Conservation (phyloP, 2,113 vertebrate species). For the Stigmatopora argus region DNA sequence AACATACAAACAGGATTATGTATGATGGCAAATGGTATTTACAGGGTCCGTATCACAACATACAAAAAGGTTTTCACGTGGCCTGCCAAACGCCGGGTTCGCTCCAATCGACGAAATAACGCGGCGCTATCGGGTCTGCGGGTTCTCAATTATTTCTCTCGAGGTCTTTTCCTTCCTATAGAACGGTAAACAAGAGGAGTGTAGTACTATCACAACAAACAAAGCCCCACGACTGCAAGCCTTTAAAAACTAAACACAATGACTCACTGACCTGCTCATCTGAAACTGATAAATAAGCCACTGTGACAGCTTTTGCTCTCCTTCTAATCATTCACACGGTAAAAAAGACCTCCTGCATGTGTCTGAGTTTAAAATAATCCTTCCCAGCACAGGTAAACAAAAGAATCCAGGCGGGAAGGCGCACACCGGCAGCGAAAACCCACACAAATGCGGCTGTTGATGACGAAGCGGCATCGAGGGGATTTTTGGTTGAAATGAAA, state of each 20-base stretch:
- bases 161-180: not conserved
- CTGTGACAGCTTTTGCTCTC: not conserved
- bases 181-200: not conserved
- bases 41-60: not conserved
- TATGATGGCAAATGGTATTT: not conserved
- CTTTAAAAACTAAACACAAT: not conserved
- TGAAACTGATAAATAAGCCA: not conserved
- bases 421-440: not conserved
- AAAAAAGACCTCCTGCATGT: not conserved
- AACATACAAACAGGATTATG: not conserved
- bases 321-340: not conserved
- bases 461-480: not conserved
- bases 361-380: not conserved
- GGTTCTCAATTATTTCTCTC: not conserved
- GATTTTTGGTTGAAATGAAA: not conserved
- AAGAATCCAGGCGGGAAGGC: not conserved
- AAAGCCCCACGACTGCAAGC: not conserved
- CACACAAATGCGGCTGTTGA: not conserved
- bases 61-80: not conserved
- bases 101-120: conserved; percentile 10
- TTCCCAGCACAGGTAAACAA: not conserved
- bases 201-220: not conserved
- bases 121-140: not conserved
- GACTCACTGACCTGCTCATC: not conserved
- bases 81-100: not conserved